Evolutionary conservation across 2,888 invertebrate genomes (phyloP), one percentile per base, ranked within the genome.

Genomic region (Caenorhabditis sp.): DNA sequence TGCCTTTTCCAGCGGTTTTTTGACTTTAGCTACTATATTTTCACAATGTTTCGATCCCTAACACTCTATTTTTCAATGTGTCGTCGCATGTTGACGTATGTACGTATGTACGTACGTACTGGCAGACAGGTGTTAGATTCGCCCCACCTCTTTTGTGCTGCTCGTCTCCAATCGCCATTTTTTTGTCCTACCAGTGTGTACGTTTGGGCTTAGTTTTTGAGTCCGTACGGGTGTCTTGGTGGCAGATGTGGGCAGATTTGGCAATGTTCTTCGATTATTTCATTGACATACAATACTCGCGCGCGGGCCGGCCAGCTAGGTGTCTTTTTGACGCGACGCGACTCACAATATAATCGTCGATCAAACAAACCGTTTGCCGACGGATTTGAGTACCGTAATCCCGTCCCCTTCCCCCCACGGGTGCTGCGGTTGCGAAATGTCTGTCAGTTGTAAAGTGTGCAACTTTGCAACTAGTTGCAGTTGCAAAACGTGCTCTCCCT

Each of bases 91-190:
- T n/a, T 35, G 35, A 35, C 35, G 35, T 35, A 13, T 35, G 9
- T 35, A 13, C 13, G 35, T 30, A 9, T 30, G 30, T 35, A 13
- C 13, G 35, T 35, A 24, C 22, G n/a, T n/a, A n/a, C n/a, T n/a
- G n/a, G n/a, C n/a, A n/a, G 50, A 43, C 63, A 63, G 63, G 63
- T 63, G 52, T 63, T 52, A 63, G 63, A 50, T 61, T 61, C 50
- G 27, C 61, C n/a, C n/a, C 35, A 62, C 62, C 62, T 62, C 50
- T 50, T 13, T 22, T 46, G 11, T 48, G 4, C 11, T 48, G 7
- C 27, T 48, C 35, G 32, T 32, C 52, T 63, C 61, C 48, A 62
- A 41, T 50, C 61, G 50, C n/a, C n/a, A n/a, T n/a, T 50, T 62
- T 62, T 50, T 50, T 39, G n/a, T 61, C 7, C 20, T 41, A 9